Conservation (phyloP, 2,888 invertebrate genomes). For the Rotaria macrura region DNA sequence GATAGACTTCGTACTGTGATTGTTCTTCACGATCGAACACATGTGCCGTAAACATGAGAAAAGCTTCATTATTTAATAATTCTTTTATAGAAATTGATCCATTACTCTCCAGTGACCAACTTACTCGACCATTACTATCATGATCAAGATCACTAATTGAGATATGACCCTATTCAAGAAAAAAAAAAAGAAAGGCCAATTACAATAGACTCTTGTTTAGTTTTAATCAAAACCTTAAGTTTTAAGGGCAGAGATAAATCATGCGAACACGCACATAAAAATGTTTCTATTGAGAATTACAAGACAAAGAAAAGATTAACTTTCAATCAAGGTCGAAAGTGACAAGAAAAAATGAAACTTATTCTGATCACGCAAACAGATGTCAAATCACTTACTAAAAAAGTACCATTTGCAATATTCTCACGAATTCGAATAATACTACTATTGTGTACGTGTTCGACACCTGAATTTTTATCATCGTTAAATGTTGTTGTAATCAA, state of each 20-base stretch:
- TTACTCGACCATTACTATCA: background rate
- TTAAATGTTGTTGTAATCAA: background rate
- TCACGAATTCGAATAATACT: background rate
- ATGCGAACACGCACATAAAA: background rate
- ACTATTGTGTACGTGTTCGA: background rate
- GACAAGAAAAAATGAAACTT: background rate
- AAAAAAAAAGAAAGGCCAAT: background rate
- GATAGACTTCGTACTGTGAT: background rate
- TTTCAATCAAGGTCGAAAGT: background rate
- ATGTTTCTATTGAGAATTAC: background rate
- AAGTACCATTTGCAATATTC: background rate
- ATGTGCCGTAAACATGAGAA: background rate
- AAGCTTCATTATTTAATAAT: conserved; percentile 1
- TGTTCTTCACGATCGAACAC: background rate
- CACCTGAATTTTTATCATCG: background rate
- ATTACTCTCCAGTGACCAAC: background rate
- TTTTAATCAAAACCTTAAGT: background rate
- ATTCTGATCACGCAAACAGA: background rate
- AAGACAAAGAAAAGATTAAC: background rate
- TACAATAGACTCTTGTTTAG: background rate
- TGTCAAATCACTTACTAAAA: background rate
- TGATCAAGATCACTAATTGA: background rate
- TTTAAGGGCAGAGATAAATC: background rate
- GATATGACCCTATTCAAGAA: background rate
- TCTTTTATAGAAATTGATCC: background rate